Evolutionary conservation across 2,113 vertebrate genomes (phyloP).

Genomic region (Pseudonaja textilis): DNA sequence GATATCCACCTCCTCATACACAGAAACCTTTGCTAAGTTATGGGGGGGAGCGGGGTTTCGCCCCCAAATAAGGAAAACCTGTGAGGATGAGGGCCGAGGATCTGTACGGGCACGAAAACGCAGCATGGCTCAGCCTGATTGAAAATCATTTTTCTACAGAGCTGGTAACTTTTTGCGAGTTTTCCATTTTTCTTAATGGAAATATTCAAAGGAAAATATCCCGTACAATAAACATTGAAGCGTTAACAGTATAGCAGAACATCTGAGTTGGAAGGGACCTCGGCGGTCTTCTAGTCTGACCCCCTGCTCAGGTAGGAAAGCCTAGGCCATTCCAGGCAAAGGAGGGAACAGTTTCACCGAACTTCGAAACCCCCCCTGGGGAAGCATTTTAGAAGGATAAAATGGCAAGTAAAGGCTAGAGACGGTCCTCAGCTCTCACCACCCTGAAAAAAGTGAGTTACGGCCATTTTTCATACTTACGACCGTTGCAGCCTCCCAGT

Average conservation of each 20-base stretch:
- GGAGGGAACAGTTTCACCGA: no score
- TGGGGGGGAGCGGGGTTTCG: not conserved
- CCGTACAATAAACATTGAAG: not conserved
- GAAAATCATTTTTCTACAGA: not conserved
- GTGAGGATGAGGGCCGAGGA: fast-evolving
- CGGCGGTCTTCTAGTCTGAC: not conserved
- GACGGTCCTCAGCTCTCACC: no score
- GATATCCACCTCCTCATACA: not conserved
- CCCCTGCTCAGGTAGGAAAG: not conserved
- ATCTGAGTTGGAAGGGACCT: not conserved
- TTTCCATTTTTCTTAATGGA: not conserved
- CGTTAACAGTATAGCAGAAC: not conserved
- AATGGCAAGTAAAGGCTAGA: no score
- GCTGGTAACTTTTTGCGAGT: not conserved
- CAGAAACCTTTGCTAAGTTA: constrained; percentile 46
- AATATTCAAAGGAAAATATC: not conserved
- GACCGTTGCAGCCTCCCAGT: no score
- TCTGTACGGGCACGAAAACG: not conserved
- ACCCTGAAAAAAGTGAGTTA: no score
- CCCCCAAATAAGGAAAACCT: not conserved
- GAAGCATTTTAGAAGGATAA: no score
- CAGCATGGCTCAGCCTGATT: not conserved
- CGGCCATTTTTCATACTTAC: no score
- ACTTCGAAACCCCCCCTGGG: no score
- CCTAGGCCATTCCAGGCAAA: no score